A percentile compares a stretch with the other conserved stretches of the same genome.
Conservation (phyloP, 2,113 vertebrate species). For the Cynoglossus semilaevis region DNA sequence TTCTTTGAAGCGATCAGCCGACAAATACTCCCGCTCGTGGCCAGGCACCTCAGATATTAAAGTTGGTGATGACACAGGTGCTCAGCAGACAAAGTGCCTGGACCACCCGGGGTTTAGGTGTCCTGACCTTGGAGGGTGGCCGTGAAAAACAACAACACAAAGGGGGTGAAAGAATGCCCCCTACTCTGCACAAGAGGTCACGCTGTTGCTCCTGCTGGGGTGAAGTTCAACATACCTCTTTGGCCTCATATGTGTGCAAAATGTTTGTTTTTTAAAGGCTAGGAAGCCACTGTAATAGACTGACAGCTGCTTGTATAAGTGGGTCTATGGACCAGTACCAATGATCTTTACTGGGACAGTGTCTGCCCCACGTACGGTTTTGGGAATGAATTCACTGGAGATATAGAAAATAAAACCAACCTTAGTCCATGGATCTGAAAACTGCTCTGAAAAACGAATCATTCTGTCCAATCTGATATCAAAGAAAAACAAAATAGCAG, state of each 20-base stretch:
- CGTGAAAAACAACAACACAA: slow-evolving; percentile 69
- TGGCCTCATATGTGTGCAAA: slow-evolving; percentile 26
- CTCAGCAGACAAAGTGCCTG: slow-evolving; percentile 67
- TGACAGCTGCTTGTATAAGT: slow-evolving; percentile 2
- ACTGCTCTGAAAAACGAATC: slow-evolving; percentile 60
- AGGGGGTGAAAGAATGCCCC: slow-evolving; percentile 55
- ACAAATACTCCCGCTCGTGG: slow-evolving; percentile 56
- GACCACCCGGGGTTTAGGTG: slow-evolving; percentile 68
- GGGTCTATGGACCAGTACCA: slow-evolving; percentile 1
- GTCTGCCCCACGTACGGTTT: slow-evolving; percentile 23
- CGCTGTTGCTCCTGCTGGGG: slow-evolving; percentile 38
- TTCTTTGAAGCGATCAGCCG: slow-evolving; percentile 72
- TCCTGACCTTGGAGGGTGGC: slow-evolving; percentile 73
- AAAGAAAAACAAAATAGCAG: slow-evolving; percentile 77
- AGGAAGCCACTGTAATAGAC: slow-evolving; percentile 29
- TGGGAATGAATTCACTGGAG: slow-evolving; percentile 37
- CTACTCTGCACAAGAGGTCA: slow-evolving; percentile 51
- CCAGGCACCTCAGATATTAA: slow-evolving; percentile 42
- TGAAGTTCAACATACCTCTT: slow-evolving; percentile 55
- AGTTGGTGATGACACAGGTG: slow-evolving; percentile 72
- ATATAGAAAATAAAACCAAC: slow-evolving; percentile 32
- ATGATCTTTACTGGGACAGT: not conserved
- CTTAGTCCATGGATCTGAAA: slow-evolving; percentile 60
- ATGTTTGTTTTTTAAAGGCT: slow-evolving; percentile 44
- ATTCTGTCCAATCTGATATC: slow-evolving; percentile 71